Conservation (phyloP, 2,797 vertebrate genomes). For the Emys orbicularis region DNA sequence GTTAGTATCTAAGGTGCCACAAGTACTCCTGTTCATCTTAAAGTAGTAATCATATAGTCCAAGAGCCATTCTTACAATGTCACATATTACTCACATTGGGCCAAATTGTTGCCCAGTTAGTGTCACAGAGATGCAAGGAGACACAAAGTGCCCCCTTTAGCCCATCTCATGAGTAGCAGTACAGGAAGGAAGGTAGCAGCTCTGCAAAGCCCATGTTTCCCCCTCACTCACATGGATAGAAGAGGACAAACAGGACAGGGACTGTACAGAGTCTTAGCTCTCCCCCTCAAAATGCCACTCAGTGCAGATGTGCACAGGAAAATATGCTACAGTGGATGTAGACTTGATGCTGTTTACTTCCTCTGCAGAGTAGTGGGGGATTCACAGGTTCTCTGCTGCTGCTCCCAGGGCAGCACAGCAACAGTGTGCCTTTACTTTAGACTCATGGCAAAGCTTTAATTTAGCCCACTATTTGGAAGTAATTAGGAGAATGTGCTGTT, state of each 20-base stretch:
- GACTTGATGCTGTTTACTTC: too few species aligned
- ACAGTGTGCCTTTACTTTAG: too few species aligned
- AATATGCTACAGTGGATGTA: too few species aligned
- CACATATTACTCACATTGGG: background rate
- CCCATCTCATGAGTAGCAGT: background rate
- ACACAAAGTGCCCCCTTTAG: background rate
- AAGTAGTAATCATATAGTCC: background rate
- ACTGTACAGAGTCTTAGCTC: background rate
- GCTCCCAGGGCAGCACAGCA: too few species aligned
- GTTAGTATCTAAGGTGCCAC: too few species aligned
- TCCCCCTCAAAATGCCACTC: background rate
- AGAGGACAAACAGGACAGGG: background rate
- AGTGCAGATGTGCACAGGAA: too few species aligned
- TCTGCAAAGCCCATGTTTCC: background rate
- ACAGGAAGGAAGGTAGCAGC: background rate
- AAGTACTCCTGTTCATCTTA: too few species aligned
- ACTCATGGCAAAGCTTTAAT: too few species aligned
- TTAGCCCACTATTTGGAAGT: too few species aligned
- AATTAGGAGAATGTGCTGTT: too few species aligned
- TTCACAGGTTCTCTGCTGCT: too few species aligned
- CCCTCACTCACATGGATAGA: background rate
- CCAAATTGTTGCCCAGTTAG: background rate
- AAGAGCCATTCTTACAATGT: background rate
- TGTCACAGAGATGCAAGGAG: background rate
- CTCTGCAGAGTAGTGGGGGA: background rate